A percentile compares a stretch with the other conserved stretches of the same genome.
Evolutionary conservation across 2,113 vertebrate species (phyloP).

Genomic region (Chinchilla lanigera): DNA sequence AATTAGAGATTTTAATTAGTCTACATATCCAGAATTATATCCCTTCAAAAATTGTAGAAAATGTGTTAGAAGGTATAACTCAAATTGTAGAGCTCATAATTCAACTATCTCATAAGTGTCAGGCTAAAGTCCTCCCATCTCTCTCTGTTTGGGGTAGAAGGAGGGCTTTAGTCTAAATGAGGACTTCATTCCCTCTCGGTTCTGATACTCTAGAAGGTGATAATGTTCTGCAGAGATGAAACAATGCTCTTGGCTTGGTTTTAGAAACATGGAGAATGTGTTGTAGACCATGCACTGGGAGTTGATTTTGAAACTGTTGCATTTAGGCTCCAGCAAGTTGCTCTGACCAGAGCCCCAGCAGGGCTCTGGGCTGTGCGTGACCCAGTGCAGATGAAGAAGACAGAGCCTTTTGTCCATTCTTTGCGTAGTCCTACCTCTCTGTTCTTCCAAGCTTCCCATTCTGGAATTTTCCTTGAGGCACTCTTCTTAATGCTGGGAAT

Average conservation of each 20-base stretch:
- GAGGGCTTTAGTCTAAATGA: background rate
- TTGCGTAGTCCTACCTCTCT: accelerated
- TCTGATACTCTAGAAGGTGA: background rate
- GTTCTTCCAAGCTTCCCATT: background rate
- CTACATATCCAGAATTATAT: background rate
- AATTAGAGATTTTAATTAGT: background rate
- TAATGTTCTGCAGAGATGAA: background rate
- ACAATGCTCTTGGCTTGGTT: background rate
- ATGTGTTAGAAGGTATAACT: background rate
- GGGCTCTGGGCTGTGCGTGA: background rate
- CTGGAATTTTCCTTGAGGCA: background rate
- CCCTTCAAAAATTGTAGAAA: background rate
- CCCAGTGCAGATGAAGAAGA: background rate
- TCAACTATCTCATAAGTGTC: accelerated
- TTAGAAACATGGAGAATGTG: background rate
- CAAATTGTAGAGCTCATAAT: background rate
- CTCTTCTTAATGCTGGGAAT: background rate
- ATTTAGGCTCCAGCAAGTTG: background rate
- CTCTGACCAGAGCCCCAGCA: background rate
- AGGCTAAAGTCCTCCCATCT: background rate
- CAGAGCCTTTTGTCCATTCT: background rate
- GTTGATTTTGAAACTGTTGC: background rate
- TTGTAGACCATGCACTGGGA: background rate
- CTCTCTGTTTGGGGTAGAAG: background rate
- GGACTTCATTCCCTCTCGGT: background rate